Evolutionary conservation across 2,113 vertebrate species (phyloP).

Genomic region (Aphelocoma coerulescens): DNA sequence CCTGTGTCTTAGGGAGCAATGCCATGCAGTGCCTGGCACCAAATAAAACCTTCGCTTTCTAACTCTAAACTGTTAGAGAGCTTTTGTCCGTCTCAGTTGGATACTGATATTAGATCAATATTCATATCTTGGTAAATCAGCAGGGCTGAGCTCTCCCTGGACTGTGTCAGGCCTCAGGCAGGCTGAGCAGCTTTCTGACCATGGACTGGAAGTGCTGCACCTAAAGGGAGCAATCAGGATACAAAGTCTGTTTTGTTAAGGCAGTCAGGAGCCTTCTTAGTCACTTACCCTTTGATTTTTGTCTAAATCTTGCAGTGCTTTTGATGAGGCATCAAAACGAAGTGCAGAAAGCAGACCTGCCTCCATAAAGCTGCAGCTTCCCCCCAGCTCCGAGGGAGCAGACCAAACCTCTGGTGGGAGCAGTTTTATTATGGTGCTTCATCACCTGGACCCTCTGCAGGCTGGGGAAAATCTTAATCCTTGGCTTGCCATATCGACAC

Average conservation of each 20-base stretch:
- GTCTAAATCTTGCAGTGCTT: not conserved
- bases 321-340: not conserved
- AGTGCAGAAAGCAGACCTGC: not conserved
- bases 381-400: not conserved
- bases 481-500: not conserved
- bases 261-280: not conserved
- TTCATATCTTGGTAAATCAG: too few relatives aligned
- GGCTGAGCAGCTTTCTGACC: not conserved
- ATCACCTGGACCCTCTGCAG: not conserved
- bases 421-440: not conserved
- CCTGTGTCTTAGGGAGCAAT: too few relatives aligned
- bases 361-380: too few relatives aligned
- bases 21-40: too few relatives aligned
- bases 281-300: not conserved
- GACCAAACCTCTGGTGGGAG: not conserved
- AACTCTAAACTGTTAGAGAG: too few relatives aligned
- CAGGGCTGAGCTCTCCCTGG: not conserved
- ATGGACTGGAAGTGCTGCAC: not conserved
- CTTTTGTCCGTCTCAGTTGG: too few relatives aligned
- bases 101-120: too few relatives aligned
- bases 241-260: not conserved
- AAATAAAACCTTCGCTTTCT: too few relatives aligned
- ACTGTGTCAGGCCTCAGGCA: not conserved
- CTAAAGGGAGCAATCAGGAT: not conserved
- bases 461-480: not conserved